phyloP scores from a whole-genome alignment of 2,797 vertebrate species.

The Sebastes iracundus region DNA sequence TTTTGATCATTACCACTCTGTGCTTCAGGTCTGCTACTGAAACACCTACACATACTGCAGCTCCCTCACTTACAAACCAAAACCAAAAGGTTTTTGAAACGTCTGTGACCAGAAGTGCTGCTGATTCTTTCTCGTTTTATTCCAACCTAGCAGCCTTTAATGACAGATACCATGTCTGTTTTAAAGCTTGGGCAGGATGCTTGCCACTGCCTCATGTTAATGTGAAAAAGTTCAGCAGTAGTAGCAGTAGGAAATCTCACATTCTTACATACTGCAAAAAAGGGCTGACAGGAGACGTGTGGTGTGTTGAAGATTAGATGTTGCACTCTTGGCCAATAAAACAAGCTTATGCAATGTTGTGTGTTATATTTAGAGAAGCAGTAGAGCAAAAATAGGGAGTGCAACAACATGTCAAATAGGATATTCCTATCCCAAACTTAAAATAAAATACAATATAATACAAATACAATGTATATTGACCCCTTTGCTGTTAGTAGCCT shows the following conservation, averaged over 20 bases:
- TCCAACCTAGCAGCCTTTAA: not conserved
- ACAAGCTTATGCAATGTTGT: slow-evolving; percentile 4
- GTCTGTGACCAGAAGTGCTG: not conserved
- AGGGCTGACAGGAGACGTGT: slow-evolving; percentile 2
- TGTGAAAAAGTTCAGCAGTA: not conserved
- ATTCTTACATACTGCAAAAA: not conserved
- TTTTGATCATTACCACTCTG: slow-evolving; percentile 39
- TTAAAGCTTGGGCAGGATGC: not conserved
- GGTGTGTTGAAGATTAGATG: slow-evolving; percentile 10
- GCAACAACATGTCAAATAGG: not conserved
- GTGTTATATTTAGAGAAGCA: not conserved
- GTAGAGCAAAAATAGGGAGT: not conserved
- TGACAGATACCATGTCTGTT: not conserved
- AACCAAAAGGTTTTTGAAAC: not conserved
- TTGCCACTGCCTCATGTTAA: not conserved
- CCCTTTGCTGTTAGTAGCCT: not conserved
- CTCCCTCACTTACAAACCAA: not conserved
- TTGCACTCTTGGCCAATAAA: slow-evolving; percentile 5
- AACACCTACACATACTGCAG: not conserved
- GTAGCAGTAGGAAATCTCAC: not conserved
- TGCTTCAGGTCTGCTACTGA: slow-evolving; percentile 1
- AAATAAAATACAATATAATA: not conserved
- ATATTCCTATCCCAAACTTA: not conserved
- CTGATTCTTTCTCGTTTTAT: too few relatives aligned
- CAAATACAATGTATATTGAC: not conserved